Conservation (phyloP, 2,113 vertebrate genomes). For the Melospiza georgiana region DNA sequence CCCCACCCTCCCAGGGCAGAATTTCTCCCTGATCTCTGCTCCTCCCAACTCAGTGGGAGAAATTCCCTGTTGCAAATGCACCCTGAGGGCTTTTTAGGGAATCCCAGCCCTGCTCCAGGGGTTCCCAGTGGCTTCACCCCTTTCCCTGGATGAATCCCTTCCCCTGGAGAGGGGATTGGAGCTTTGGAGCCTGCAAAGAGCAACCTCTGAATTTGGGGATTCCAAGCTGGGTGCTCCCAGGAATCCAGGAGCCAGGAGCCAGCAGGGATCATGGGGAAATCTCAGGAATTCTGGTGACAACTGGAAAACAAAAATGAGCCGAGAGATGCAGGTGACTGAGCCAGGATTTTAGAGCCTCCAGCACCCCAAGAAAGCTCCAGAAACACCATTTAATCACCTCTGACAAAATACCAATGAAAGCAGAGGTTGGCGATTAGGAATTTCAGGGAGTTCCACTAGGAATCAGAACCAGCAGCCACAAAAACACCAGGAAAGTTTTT, state of each 20-base stretch:
- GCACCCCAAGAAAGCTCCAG: neutral
- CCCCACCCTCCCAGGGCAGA: neutral
- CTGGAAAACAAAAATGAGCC: neutral
- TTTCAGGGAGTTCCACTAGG: neutral
- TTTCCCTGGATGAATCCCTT: neutral
- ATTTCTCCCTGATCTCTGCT: neutral
- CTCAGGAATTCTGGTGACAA: fast-evolving
- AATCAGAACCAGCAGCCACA: neutral
- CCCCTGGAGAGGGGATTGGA: fast-evolving
- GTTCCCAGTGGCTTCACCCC: neutral
- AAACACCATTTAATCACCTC: neutral
- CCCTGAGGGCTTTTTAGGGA: neutral
- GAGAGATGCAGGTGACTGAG: neutral
- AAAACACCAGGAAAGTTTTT: neutral
- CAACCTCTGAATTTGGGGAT: fast-evolving
- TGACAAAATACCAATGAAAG: neutral
- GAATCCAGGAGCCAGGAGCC: fast-evolving
- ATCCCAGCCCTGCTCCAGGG: fast-evolving
- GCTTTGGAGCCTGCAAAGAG: neutral
- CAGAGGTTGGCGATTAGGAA: neutral
- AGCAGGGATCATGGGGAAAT: fast-evolving
- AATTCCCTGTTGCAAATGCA: neutral
- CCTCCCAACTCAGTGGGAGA: neutral
- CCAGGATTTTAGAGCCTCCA: fast-evolving
- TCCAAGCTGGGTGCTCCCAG: neutral